Evolutionary conservation across 2,888 invertebrate species (phyloP), one percentile per base, ranked within the genome.

Genomic region (Philereme transversata): DNA sequence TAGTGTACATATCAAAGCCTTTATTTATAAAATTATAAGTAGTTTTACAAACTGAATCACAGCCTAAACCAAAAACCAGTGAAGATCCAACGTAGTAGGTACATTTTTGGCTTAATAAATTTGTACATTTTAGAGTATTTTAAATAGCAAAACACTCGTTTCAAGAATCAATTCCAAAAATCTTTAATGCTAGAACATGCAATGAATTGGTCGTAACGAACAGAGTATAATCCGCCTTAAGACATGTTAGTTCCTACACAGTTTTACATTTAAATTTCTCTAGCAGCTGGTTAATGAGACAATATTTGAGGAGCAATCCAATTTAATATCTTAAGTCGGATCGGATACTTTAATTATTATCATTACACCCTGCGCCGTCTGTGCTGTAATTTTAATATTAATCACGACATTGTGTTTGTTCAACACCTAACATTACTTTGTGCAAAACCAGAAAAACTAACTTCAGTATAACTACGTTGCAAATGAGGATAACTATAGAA

Each of bases 11-110:
- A 40, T 35, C 46, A 47, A 60, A 54, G 50, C 60, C 45, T 54
- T 60, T 73, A 76, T 70, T 77, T 70, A 75, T 81, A 76, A 79
- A 77, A 70, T 75, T 62, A 71, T 74, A 71, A 72, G 67, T 74
- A 74, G 71, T 73, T 73, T 75, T 69, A 73, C 70, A 72, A 73
- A 73, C 74, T 72, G 72, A 73, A 70, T 83, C 83, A 83, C 83
- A 83, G 83, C 83, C 83, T 73, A 75, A 77, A 75, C 70, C 70
- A 67, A 62, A 71, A 74, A 73, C 64, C 70, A 66, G 66, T 69
- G 69, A 62, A 35, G 60, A 60, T 56, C 36, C 4, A 56, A 46
- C 45, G 11, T 5, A 10, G 35, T 35, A 43, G 7, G 6, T 35
- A 51, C n/a, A 43, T 41, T 51, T 51, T 41, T 51, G 40, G 6